These are phyloP conservation scores for Ciconia maguari DNA, from an alignment of 2,113 vertebrate genomes.

Conservation along the genomic window DNA sequence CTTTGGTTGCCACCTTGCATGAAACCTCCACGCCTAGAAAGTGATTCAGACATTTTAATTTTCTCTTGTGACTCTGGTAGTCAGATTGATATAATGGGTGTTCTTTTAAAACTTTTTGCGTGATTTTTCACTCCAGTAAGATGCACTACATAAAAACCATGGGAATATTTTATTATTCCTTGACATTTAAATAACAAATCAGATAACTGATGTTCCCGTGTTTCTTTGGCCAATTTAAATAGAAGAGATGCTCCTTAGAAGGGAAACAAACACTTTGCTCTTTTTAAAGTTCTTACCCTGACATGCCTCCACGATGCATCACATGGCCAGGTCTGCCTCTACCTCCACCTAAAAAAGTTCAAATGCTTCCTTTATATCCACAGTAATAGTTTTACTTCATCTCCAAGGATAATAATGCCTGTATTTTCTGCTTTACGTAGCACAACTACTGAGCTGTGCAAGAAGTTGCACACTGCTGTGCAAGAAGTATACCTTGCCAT, in stretches of 20 bases:
- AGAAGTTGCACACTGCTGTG: neutral
- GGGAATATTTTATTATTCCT: neutral
- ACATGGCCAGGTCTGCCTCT: slow-evolving; percentile 86
- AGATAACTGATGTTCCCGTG: neutral
- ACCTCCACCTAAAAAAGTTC: slow-evolving; percentile 67
- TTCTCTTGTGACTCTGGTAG: neutral
- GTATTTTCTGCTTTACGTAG: neutral
- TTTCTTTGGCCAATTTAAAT: neutral
- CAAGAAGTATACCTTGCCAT: slow-evolving; percentile 71
- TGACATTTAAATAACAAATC: neutral
- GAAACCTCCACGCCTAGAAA: slow-evolving; percentile 83
- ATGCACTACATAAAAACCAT: neutral
- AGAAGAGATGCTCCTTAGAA: neutral
- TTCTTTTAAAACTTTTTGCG: neutral
- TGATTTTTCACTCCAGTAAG: neutral
- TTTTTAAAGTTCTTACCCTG: slow-evolving; percentile 67
- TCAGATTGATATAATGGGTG: neutral
- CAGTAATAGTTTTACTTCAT: neutral
- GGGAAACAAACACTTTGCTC: neutral
- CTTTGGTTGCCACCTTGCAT: slow-evolving; percentile 86
- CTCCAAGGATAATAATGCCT: neutral
- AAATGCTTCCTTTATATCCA: neutral
- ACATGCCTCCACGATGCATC: slow-evolving; percentile 86
- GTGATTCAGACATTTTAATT: neutral
- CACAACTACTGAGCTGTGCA: neutral